phyloP scores from a whole-genome alignment of 2,113 vertebrate species.

The Lamprologus ornatipinnis region DNA sequence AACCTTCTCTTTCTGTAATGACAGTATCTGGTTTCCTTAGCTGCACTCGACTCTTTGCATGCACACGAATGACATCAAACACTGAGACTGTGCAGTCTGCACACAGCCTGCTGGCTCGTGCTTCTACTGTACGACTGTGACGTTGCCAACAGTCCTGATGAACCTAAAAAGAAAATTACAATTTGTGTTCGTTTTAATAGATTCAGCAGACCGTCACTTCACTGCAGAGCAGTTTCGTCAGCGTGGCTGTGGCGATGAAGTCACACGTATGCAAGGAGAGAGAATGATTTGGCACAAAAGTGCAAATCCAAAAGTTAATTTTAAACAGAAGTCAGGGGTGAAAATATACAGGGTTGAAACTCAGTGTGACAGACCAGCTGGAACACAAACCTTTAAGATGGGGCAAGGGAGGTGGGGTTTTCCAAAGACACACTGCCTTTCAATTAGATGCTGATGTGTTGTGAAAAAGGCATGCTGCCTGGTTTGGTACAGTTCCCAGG shows the following conservation, averaged over 20 bases:
- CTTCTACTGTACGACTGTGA: neutral
- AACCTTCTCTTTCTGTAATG: conserved; percentile 61
- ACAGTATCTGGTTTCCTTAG: conserved; percentile 64
- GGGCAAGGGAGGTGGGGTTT: neutral
- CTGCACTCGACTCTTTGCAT: conserved; percentile 15
- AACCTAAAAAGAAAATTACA: conserved; percentile 12
- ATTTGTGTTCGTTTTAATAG: conserved; percentile 16
- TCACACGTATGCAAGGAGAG: neutral
- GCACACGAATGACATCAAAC: conserved; percentile 23
- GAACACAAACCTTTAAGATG: neutral
- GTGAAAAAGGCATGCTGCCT: neutral
- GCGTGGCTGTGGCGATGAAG: conserved; percentile 1
- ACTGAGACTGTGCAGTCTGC: neutral
- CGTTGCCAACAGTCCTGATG: conserved; percentile 16
- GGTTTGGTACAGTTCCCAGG: neutral
- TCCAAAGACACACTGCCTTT: neutral
- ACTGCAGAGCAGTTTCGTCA: neutral
- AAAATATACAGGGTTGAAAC: neutral
- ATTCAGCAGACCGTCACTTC: conserved; percentile 42
- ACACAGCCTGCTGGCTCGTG: neutral
- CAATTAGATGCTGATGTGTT: neutral
- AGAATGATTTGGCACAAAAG: conserved; percentile 1
- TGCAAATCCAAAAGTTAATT: neutral
- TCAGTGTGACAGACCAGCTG: neutral
- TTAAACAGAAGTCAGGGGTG: neutral